A percentile compares a stretch with the other conserved stretches of the same genome.
phyloP scores from a whole-genome alignment of 2,113 vertebrate species.

The Toxotes jaculatrix region DNA sequence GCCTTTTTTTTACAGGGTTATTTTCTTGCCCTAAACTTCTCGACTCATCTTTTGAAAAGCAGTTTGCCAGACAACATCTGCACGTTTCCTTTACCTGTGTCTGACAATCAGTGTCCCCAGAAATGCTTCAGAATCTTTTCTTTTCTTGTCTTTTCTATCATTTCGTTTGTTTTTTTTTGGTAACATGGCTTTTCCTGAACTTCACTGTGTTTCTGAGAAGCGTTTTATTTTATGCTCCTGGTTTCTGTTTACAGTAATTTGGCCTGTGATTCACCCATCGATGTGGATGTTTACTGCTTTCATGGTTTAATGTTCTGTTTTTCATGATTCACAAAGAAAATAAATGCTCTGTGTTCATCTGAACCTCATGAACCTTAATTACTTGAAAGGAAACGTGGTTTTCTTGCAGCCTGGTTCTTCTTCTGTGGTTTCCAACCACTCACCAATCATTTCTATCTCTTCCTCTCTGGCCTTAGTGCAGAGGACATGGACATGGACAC shows the following conservation, averaged over 20 bases:
- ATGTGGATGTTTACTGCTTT: constrained; percentile 38
- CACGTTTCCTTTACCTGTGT: constrained; percentile 50
- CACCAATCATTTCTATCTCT: neutral
- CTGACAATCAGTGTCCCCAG: constrained; percentile 66
- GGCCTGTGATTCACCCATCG: constrained; percentile 7
- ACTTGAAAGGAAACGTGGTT: rapidly evolving
- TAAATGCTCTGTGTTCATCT: constrained; percentile 56
- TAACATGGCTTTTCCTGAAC: too few species aligned
- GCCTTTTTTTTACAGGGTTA: constrained; percentile 64
- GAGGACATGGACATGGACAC: too few species aligned
- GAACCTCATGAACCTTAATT: neutral
- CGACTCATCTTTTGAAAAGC: constrained; percentile 6
- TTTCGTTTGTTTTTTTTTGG: neutral
- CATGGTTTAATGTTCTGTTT: constrained; percentile 17
- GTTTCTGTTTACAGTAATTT: constrained; percentile 19
- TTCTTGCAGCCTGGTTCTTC: neutral
- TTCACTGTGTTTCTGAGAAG: neutral
- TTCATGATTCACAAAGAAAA: constrained; percentile 43
- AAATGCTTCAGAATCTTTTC: constrained; percentile 24
- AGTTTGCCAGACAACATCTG: constrained; percentile 38
- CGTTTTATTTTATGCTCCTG: neutral
- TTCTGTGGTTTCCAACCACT: neutral
- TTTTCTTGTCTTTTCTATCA: neutral
- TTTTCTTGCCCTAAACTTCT: constrained; percentile 2
- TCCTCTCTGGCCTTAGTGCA: too few species aligned